Evolutionary conservation across 53 echinoderm and acorn worm species (phyloP).

Genomic region (Mesocentrotus franciscanus): DNA sequence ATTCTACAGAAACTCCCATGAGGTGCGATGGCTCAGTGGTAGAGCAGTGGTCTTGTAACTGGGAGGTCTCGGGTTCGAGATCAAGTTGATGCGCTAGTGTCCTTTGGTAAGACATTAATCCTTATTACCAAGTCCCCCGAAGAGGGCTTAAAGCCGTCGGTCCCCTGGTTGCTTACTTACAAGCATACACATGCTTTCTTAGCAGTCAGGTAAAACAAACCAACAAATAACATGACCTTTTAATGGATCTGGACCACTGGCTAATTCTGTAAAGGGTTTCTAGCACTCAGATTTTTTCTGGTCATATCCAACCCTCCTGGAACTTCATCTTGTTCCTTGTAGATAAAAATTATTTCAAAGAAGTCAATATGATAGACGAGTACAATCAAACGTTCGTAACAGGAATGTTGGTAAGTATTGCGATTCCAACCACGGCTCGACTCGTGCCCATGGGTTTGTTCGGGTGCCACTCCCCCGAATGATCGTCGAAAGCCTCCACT

Average conservation of each 20-base stretch:
- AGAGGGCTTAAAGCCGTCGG: too few relatives aligned
- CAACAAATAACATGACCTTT: too few relatives aligned
- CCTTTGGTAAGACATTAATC: too few relatives aligned
- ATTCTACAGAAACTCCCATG: too few relatives aligned
- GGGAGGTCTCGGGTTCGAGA: too few relatives aligned
- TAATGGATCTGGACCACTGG: background rate
- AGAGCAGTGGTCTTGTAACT: too few relatives aligned
- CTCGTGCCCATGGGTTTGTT: constrained; percentile 84
- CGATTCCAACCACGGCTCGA: constrained; percentile 83
- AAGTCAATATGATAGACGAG: background rate
- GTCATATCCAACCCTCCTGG: background rate
- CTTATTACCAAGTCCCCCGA: too few relatives aligned
- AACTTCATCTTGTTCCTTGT: background rate
- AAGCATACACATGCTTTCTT: too few relatives aligned
- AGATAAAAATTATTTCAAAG: background rate
- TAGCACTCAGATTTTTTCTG: background rate
- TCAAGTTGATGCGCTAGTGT: too few relatives aligned
- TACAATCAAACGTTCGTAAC: constrained; percentile 63
- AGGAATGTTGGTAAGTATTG: constrained; percentile 81
- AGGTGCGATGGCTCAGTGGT: too few relatives aligned
- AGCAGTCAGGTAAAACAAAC: too few relatives aligned
- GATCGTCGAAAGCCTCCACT: constrained; percentile 82
- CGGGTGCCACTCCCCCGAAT: constrained; percentile 81
- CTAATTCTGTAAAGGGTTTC: background rate
- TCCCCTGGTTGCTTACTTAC: too few relatives aligned